phyloP scores from a whole-genome alignment of 2,113 vertebrate genomes.

The Hemiscyllium ocellatum region DNA sequence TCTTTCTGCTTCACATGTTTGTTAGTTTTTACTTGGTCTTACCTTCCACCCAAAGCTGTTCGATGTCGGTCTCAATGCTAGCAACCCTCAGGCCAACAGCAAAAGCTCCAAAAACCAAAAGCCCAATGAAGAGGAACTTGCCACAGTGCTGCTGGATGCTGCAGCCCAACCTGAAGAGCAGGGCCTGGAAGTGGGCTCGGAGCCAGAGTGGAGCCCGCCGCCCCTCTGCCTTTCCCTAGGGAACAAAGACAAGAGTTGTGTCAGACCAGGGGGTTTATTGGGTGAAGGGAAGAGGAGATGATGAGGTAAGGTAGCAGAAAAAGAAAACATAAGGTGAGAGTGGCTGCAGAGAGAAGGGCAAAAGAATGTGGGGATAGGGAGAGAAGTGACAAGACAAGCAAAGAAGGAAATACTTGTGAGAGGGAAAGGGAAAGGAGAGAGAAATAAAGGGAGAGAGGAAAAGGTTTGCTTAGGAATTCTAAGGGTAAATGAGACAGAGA shows the following conservation, averaged over 20 bases:
- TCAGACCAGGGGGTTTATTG: background rate
- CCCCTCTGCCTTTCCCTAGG: constrained; percentile 75
- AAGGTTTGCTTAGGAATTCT: background rate
- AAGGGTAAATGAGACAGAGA: too few species aligned
- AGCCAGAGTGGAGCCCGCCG: constrained; percentile 86
- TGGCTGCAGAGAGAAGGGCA: background rate
- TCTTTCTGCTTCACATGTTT: background rate
- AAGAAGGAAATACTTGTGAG: background rate
- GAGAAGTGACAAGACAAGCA: background rate
- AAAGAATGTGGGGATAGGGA: background rate
- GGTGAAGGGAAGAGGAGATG: background rate
- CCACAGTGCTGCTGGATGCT: constrained; percentile 94
- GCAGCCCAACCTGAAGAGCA: constrained; percentile 91
- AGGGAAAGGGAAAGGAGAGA: background rate
- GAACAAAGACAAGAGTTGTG: constrained; percentile 44
- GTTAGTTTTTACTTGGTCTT: constrained; percentile 60
- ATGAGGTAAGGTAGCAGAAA: background rate
- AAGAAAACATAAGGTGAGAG: background rate
- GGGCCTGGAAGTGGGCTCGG: constrained; percentile 84
- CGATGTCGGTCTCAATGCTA: constrained; percentile 90
- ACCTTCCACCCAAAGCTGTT: constrained; percentile 98
- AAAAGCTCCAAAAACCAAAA: constrained; percentile 87
- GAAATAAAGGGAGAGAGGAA: too few species aligned
- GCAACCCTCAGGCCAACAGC: constrained; percentile 88
- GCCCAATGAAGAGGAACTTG: constrained; percentile 93